Evolutionary conservation across 2,113 vertebrate genomes (phyloP).

Genomic region (Cygnus atratus): DNA sequence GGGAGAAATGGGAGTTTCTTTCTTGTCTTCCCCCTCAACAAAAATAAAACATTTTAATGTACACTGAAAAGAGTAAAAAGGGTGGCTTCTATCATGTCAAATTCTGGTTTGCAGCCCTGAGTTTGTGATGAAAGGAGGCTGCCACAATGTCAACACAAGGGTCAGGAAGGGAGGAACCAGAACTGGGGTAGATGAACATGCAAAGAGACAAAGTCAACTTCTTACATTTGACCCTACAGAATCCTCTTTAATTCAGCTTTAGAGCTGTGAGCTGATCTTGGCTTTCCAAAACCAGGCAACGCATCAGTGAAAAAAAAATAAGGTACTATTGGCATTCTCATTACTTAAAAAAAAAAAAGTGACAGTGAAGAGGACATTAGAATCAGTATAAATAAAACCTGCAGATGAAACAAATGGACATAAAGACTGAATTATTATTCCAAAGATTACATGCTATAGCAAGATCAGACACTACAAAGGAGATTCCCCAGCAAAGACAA

Average conservation of each 20-base stretch:
- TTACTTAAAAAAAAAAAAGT: neutral
- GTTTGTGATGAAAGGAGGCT: neutral
- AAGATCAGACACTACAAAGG: neutral
- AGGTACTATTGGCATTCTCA: neutral
- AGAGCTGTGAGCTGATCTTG: neutral
- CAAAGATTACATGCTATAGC: neutral
- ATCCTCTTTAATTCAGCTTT: neutral
- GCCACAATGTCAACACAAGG: neutral
- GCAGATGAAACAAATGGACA: neutral
- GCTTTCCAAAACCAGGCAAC: neutral
- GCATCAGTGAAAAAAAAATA: neutral
- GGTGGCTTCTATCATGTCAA: neutral
- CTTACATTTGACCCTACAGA: neutral
- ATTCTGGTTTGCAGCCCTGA: neutral
- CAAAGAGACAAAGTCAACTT: neutral
- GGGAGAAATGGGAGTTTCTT: slow-evolving; percentile 53
- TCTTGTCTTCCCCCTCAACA: slow-evolving; percentile 46
- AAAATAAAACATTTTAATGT: slow-evolving; percentile 48
- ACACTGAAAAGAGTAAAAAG: neutral
- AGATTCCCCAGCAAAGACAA: neutral
- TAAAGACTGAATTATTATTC: neutral
- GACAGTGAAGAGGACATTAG: neutral
- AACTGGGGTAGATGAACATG: neutral
- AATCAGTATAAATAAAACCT: neutral
- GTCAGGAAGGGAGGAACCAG: neutral